Evolutionary conservation across 2,113 vertebrate species (phyloP), one percentile per base, ranked within the genome.

Genomic region (Potamarius usumacintae): DNA sequence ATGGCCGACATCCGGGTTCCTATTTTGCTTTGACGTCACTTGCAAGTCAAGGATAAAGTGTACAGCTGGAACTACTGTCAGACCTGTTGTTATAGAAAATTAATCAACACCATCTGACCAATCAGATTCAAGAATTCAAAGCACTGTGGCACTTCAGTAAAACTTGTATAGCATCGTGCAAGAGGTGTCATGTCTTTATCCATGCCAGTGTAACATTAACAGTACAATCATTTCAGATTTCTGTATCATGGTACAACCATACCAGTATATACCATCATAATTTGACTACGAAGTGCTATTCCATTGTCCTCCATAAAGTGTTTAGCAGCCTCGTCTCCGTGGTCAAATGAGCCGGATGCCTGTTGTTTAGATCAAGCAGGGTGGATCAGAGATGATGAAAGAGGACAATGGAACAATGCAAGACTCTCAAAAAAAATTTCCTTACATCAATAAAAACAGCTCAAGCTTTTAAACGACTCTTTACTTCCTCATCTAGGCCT

Each of bases 321-420:
- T 67, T 78, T 25, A 53, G 42, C 60, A 79, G 85, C 27, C 80
- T 20, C 9, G 27, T 34, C 62, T 67, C 6, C 20, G 42, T 18
- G 15, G 60, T 22, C 55, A 17, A 82, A 27, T 22, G 17, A 34
- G 42, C n/a, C 71, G 81, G 81, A 83, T 63, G 82, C 14, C 63
- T 82, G 69, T 52, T 55, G 81, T 87, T 84, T 83, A 55, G 11
- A 83, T 55, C 17, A 63, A 65, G 86, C 18, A 65, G 86, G 81
- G 86, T 42, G 81, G 86, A 83, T 87, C 63, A 78, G 60, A 87
- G 48, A 20, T 12, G n/a, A 58, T 22, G 57, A 72, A 48, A 60
- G 9, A 74, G n/a, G n/a, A 83, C 86, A 83, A 76, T 83, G 58
- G 80, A 78, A 87, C 81, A 87, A 87, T 78, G 30, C 48, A 7